Base-by-base conservation (phyloP, 2,113 vertebrate genomes). In the Nyctibius bracteatus region DNA sequence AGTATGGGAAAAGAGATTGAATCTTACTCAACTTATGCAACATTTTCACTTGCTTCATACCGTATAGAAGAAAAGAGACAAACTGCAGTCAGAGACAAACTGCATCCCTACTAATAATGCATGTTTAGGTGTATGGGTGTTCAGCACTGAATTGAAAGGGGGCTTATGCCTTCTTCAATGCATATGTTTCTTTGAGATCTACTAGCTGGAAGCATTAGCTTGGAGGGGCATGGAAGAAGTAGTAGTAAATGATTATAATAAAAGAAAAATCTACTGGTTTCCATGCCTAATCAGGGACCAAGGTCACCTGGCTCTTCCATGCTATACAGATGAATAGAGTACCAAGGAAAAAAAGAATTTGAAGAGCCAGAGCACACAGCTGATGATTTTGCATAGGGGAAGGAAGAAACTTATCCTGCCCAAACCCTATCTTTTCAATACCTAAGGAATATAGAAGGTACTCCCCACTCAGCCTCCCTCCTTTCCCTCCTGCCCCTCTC, bases 401-500 rank as follows among this genome's bases (percentile, higher is more conserved):
- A 20, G 63, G 51, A 85, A 81, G 52, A 77, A 47, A 70, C 2
- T 9, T 58, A 30, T 15, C 8, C 43, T 82, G 19, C 4, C 19
- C n/a, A 92, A 91, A 30, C 3, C 3, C 20, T 67, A 10, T 12
- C 4, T 77, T 81, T 44, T 52, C 52, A 85, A 77, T 43, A 63
- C 16, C 14, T 65, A 57, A 87, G 14, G 17, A 82, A 72, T 43
- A 77, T 3, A 63, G 35, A 93, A 62, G 3, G 23, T 24, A 33
- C 93, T 95, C 97, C 96, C 97, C 80, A 67, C 92, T 96, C 93
- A 74, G 78, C 86, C 81, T 97, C 96, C 85, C 79, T 88, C 88
- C 95, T 96, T 83, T 92, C 68, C 83, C 49, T 95, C n/a, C 92
- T 2, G 1, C 90, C 80, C 95, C 75, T 94, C 86, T 96, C 90